These are phyloP conservation scores for Leucania comma DNA, from an alignment of 2,888 invertebrate species.

Conservation along the genomic window DNA sequence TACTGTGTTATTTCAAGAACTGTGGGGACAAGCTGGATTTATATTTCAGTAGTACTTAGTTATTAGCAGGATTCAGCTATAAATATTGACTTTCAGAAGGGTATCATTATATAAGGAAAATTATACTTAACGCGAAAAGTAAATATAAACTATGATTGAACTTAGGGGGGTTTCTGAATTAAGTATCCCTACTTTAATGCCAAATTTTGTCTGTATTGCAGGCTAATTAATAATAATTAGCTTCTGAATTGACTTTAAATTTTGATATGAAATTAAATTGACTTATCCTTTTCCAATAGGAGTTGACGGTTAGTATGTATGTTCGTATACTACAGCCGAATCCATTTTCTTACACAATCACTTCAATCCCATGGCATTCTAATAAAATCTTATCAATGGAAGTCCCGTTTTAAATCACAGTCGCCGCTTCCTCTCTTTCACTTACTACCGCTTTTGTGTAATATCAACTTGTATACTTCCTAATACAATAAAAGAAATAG, in stretches of 20 bases:
- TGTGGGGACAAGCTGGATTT: conserved; percentile 38
- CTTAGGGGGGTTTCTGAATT: too few relatives aligned
- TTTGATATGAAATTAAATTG: too few relatives aligned
- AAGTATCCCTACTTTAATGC: too few relatives aligned
- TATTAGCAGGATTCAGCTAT: too few relatives aligned
- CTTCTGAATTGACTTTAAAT: too few relatives aligned
- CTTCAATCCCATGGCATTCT: conserved; percentile 25
- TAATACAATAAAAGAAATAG: conserved; percentile 70
- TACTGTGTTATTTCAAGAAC: conserved; percentile 36
- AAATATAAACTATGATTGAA: not conserved
- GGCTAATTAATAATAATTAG: too few relatives aligned
- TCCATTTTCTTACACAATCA: conserved; percentile 37
- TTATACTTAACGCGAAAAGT: not conserved
- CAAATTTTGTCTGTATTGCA: too few relatives aligned
- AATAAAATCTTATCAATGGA: conserved; percentile 54
- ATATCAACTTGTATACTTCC: conserved; percentile 61
- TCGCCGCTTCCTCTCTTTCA: conserved; percentile 39
- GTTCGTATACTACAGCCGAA: not conserved
- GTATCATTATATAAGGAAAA: not conserved
- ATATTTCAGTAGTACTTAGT: conserved; percentile 4
- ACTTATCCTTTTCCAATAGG: not conserved
- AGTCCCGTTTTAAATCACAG: conserved; percentile 57
- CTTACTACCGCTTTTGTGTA: conserved; percentile 53
- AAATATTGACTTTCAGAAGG: too few relatives aligned
- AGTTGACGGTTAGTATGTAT: not conserved